phyloP scores from a whole-genome alignment of 2,888 invertebrate species.

The Priocnemis perturbator region DNA sequence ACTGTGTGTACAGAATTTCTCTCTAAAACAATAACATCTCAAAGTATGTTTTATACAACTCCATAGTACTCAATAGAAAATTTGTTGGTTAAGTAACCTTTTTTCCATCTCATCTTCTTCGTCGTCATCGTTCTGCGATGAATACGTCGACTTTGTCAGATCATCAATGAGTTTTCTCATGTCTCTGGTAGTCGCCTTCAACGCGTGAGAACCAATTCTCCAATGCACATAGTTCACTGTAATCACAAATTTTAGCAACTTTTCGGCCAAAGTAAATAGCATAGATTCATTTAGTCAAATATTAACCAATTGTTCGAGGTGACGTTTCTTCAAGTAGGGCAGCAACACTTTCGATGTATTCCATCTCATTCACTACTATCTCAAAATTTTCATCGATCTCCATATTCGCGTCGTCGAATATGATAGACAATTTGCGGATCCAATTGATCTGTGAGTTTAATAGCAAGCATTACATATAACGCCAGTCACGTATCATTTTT shows the following conservation, averaged over 20 bases:
- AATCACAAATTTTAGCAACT: background rate
- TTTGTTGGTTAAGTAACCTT: background rate
- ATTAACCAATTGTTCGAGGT: constrained; percentile 5
- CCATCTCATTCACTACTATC: background rate
- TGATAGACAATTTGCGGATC: constrained; percentile 5
- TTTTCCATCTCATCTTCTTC: background rate
- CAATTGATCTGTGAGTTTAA: constrained; percentile 13
- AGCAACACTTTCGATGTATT: background rate
- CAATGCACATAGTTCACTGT: constrained; percentile 53
- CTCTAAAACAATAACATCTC: background rate
- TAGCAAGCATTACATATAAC: background rate
- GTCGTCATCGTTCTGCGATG: background rate
- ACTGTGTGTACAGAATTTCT: background rate
- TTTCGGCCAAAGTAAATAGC: background rate
- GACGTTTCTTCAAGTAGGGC: constrained; percentile 10
- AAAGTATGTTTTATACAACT: background rate
- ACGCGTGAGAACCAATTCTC: constrained; percentile 39
- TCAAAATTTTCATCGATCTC: constrained; percentile 1
- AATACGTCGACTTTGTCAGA: background rate
- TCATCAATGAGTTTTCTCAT: constrained; percentile 15
- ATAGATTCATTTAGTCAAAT: background rate
- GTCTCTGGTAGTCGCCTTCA: constrained; percentile 32
- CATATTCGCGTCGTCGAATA: constrained; percentile 14
- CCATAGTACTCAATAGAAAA: background rate
- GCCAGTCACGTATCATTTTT: too few species aligned